Evolutionary conservation across 2,113 vertebrate species (phyloP).

Genomic region (Pseudorhombus dupliciocellatus): DNA sequence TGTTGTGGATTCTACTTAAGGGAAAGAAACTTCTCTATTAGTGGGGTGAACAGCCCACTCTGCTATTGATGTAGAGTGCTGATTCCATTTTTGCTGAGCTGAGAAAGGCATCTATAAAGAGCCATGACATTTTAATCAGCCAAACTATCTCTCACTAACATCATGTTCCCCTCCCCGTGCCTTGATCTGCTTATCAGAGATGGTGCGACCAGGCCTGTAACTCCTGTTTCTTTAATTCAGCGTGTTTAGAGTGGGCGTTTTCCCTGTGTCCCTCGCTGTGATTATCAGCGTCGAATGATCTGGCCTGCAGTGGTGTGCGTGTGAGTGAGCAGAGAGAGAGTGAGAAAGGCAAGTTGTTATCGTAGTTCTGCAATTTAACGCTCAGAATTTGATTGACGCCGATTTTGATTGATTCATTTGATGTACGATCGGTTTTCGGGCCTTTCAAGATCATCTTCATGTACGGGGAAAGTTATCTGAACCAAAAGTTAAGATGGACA

Average conservation of each 20-base stretch:
- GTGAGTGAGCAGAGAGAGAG: conserved; percentile 26
- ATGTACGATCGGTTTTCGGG: conserved; percentile 25
- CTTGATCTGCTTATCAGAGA: conserved; percentile 80
- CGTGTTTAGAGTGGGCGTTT: conserved; percentile 76
- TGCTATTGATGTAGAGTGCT: conserved; percentile 69
- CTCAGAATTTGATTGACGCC: conserved; percentile 40
- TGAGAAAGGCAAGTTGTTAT: conserved; percentile 42
- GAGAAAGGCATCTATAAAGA: conserved; percentile 80
- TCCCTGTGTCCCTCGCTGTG: conserved; percentile 70
- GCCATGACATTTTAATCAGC: conserved; percentile 81
- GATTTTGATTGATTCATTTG: conserved; percentile 50
- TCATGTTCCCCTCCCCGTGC: conserved; percentile 75
- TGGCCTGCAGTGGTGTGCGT: conserved; percentile 52
- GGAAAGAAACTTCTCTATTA: conserved; percentile 72
- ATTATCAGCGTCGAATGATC: conserved; percentile 72
- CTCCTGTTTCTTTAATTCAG: conserved; percentile 73
- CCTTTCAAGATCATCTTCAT: conserved; percentile 4
- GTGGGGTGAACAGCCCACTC: conserved; percentile 68
- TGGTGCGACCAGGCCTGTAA: conserved; percentile 66
- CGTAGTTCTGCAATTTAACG: conserved; percentile 45
- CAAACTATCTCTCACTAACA: conserved; percentile 78
- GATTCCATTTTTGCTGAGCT: conserved; percentile 79
- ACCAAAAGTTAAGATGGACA: conserved; percentile 7
- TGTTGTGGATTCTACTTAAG: conserved; percentile 58
- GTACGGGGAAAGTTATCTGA: conserved; percentile 39